Conservation (phyloP, 1,140 invertebrate genomes). For the Caenorhabditis remanei region DNA sequence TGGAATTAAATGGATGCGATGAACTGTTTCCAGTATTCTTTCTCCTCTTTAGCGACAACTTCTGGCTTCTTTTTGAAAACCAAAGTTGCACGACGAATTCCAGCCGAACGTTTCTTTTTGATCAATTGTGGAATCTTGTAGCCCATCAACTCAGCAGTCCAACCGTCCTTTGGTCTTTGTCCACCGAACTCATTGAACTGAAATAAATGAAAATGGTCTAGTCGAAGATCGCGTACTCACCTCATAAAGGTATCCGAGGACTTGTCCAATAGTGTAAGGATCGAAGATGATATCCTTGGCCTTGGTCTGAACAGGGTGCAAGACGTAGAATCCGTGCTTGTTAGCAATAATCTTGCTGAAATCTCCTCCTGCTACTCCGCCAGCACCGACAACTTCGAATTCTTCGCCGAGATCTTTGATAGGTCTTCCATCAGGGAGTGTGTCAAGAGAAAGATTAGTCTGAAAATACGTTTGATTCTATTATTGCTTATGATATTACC, state of each 20-base stretch:
- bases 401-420: slow-evolving; percentile 51
- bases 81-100: background rate
- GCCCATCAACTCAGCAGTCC: background rate
- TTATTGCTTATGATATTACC: no score
- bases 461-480: no score
- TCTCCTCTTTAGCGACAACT: background rate
- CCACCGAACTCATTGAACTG: background rate
- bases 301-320: background rate
- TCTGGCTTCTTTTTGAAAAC: background rate
- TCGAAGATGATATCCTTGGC: background rate
- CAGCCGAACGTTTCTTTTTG: background rate
- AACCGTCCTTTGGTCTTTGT: background rate
- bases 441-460: no score
- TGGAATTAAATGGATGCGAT: background rate
- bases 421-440: slow-evolving; percentile 78
- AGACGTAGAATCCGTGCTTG: background rate
- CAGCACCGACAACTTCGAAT: background rate
- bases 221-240: background rate
- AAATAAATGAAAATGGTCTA: background rate
- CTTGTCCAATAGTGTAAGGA: slow-evolving; percentile 7
- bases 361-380: background rate
- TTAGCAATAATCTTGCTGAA: background rate
- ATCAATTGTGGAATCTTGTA: background rate
- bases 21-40: background rate
- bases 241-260: slow-evolving; percentile 15